A percentile compares a stretch with the other conserved stretches of the same genome.
phyloP scores from a whole-genome alignment of 2,113 vertebrate species.

The Dromas ardeola region DNA sequence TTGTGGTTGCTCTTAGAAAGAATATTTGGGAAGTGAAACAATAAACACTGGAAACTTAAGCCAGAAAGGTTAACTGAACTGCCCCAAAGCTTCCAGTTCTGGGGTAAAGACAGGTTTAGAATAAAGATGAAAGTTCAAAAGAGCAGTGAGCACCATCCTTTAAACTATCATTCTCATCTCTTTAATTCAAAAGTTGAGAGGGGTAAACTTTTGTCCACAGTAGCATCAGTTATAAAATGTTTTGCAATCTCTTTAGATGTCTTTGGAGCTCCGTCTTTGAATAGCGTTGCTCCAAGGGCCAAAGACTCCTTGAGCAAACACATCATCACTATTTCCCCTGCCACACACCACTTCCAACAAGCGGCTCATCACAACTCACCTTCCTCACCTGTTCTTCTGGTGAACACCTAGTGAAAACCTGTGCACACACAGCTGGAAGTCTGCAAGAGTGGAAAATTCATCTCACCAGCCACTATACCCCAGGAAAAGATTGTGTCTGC shows the following conservation, averaged over 20 bases:
- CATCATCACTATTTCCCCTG: background rate
- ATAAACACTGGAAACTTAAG: background rate
- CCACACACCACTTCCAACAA: background rate
- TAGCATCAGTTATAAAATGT: background rate
- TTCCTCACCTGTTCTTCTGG: background rate
- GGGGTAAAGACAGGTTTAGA: background rate
- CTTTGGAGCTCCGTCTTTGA: background rate
- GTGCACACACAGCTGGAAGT: background rate
- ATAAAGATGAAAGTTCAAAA: background rate
- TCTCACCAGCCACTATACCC: background rate
- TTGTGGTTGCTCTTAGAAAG: background rate
- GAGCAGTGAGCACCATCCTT: background rate
- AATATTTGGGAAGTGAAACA: background rate
- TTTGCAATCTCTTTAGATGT: background rate
- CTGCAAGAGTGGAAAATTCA: background rate
- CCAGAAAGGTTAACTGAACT: background rate
- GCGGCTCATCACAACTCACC: background rate
- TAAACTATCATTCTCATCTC: background rate
- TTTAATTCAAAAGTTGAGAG: background rate
- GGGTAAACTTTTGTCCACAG: background rate
- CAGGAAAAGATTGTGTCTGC: background rate
- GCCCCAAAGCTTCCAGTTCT: background rate
- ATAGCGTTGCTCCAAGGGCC: background rate
- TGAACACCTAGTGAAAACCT: background rate
- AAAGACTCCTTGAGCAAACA: background rate